Evolutionary conservation across 2,888 invertebrate genomes (phyloP), one percentile per base, ranked within the genome.

Genomic region (Nezara viridula): DNA sequence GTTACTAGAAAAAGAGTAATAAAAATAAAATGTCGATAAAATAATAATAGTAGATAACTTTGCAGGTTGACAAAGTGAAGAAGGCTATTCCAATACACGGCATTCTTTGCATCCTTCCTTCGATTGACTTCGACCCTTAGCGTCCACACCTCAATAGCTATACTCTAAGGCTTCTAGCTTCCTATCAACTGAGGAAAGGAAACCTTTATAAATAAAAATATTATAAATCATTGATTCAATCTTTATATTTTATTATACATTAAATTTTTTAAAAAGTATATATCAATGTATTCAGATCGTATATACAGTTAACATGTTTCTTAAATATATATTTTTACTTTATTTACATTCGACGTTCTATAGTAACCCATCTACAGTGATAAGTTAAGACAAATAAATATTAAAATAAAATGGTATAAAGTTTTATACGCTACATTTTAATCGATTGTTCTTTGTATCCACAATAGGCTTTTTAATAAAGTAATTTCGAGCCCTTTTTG

Each of bases 11-110:
- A 44, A 44, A 44, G 10, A 7, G 44, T 44, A 44, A 44, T 44
- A 44, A 44, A 44, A 55, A n/a, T n/a, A 55, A n/a, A n/a, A n/a
- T 7, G 2, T 55, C n/a, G 24, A 2, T 66, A 16, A 66, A 66
- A 66, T 66, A 66, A 66, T 66, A 66, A 66, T 66, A 66, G 32
- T 66, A 66, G 32, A 66, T 66, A 14, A 66, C n/a, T 55, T 60
- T 60, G 10, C 9, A 14, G 27, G 32, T 66, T 16, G 66, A 16
- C 16, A 66, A 32, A 66, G 32, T 66, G 66, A 0, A 27, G 66
- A 9, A 5, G 66, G 5, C 66, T 16, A 66, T 66, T 66, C 66
- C 66, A 66, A 66, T 66, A 66, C 32, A 32, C 16, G 14, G 66
- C 66, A 32, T 66, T 66, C 66, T 21, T 66, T 14, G 27, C 66